Base-by-base conservation (phyloP, 2,797 vertebrate species). In the Typhlichthys eigenmanni region DNA sequence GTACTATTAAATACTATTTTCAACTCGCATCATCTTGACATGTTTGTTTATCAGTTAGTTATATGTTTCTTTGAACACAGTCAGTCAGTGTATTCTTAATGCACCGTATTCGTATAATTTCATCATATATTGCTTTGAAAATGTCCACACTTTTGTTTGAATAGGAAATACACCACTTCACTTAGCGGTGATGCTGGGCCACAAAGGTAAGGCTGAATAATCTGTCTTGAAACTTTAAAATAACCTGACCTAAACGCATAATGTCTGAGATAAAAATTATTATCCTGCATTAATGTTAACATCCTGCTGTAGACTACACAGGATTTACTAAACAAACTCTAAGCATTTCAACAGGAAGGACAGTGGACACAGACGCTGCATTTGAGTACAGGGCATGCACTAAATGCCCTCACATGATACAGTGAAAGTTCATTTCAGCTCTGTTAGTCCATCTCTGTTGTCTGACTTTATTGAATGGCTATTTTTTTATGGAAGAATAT, bases 181-280 rank as follows among this genome's bases (percentile, higher is more conserved):
- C 82, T 91, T 98, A 76, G 96, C 96, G 84, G 95, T 98, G 86
- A 98, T 98, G 96, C 76, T 97, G 90, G 96, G 96, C 81, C 94
- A 98, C 89, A 98, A 96, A 95, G 96, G 96, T 98, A 89, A 87
- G 89, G 83, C 2, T 52, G 13, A 64, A 51, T 11, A 11, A 50
- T 43, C 7, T 14, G 1, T 17, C n/a, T 61, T 13, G 1, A 57
- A 17, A 17, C 11, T 24, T 16, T 45, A 6, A n/a, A 14, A 14
- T 12, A 8, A n/a, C 5, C 43, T 50, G 7, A 16, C n/a, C 9
- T 34, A 8, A 24, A 6, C 2, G 17, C 13, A 43, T 56, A 12
- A 24, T 17, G 24, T 58, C 5, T 24, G 47, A 47, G 11, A 9
- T 29, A 55, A 55, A 55, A 43, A 4, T 4, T 24, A 24, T 43